Evolutionary conservation across 2,888 invertebrate species (phyloP), one percentile per base, ranked within the genome.

Genomic region (Heliothis peltigera): DNA sequence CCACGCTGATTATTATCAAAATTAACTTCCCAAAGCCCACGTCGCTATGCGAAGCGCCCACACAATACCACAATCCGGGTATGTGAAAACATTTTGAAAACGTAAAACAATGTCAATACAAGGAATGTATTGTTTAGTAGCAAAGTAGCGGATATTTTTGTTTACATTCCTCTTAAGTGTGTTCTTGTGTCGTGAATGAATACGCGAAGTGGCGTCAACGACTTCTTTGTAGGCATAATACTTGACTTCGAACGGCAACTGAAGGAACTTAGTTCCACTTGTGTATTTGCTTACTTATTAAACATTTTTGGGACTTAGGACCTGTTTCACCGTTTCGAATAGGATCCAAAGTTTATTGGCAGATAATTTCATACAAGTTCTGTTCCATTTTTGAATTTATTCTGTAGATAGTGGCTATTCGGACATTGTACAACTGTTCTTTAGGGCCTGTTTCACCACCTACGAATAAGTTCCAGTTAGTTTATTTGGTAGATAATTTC

Each of bases 91-190:
- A 39, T n/a, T 39, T n/a, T 39, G 15, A 39, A 32, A 32, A 39
- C 39, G 15, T 39, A 39, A 39, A 39, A 39, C 39, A 39, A n/a
- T n/a, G 39, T 39, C 39, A 39, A n/a, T 47, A 28, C 62, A 52
- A 10, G 62, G 47, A 44, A 61, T 51, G 2, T 46, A 32, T 17
- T 49, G 55, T 56, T 75, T 19, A 46, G 52, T 48, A 63, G 46
- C 32, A 46, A 10, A 28, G 32, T 32, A 51, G 25, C 32, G 43
- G n/a, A 44, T 69, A 63, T 64, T 49, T 28, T 46, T 70, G 59
- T 75, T 75, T 21, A 47, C 64, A 63, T 19, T 32, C 32, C 19
- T 19, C 18, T 17, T 48, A 54, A 25, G 25, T 25, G 39, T 42
- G n/a, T 60, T 74, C 53, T 47, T 17, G 10, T 32, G 44, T 46